Percentiles rank a stretch among this genome's conserved stretches.
phyloP scores from a whole-genome alignment of 1,140 invertebrate species.

The Solenopsis invicta region DNA sequence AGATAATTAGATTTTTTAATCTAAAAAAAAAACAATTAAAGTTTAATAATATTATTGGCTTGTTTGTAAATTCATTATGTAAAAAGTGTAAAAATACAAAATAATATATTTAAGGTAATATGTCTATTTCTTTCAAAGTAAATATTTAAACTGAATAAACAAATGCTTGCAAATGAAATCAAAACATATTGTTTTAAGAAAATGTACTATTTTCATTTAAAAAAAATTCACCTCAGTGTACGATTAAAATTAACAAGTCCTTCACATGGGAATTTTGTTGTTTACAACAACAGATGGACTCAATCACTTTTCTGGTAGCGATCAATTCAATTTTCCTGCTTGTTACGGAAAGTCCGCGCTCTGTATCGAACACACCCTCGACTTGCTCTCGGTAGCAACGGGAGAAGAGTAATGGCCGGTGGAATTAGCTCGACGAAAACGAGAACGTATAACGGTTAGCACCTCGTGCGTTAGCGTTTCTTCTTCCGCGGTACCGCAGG shows the following conservation, averaged over 20 bases:
- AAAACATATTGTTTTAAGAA: too few species aligned
- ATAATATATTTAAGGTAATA: too few species aligned
- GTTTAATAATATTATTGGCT: too few species aligned
- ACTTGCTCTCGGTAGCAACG: conserved; percentile 10
- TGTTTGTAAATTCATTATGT: too few species aligned
- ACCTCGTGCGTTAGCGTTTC: conserved; percentile 68
- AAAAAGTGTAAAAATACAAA: too few species aligned
- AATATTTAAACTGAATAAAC: too few species aligned
- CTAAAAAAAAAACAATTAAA: too few species aligned
- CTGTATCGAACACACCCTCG: conserved; percentile 19
- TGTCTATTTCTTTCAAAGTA: too few species aligned
- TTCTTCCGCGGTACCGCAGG: conserved; percentile 37
- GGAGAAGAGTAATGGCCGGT: conserved; percentile 44
- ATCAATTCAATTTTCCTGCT: conserved; percentile 18
- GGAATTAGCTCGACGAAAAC: conserved; percentile 52
- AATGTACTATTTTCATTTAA: too few species aligned
- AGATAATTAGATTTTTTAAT: neutral
- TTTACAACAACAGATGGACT: neutral
- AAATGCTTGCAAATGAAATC: too few species aligned
- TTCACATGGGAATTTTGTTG: neutral
- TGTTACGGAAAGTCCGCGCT: conserved; percentile 8
- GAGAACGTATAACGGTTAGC: conserved; percentile 65
- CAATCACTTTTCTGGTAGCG: neutral
- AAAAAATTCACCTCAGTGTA: too few species aligned
- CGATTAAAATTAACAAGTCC: too few species aligned